Percentiles rank a stretch among this genome's conserved stretches.
These are phyloP conservation scores for Agapornis roseicollis DNA, from an alignment of 2,113 vertebrate genomes.

Conservation along the genomic window DNA sequence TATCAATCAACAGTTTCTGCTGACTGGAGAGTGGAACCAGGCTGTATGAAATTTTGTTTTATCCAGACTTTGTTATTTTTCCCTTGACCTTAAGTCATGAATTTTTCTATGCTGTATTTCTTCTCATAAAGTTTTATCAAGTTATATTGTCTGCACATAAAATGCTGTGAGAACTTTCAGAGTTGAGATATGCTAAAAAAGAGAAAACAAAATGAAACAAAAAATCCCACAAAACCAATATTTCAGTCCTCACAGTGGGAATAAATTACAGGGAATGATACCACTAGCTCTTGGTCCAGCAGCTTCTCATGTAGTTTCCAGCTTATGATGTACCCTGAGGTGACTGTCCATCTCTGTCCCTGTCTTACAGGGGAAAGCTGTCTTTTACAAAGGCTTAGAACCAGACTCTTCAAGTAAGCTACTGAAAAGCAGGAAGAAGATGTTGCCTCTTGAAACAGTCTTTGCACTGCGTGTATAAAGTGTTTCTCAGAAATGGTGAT, in stretches of 20 bases:
- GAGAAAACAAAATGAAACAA: neutral
- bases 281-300: neutral
- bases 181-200: neutral
- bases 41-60: neutral
- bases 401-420: neutral
- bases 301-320: neutral
- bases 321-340: neutral
- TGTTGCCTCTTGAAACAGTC: neutral
- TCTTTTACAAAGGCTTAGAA: neutral
- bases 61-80: neutral
- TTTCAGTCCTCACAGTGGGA: neutral
- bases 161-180: neutral
- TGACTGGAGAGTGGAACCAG: neutral
- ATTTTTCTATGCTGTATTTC: neutral
- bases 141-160: neutral
- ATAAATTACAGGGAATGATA: neutral
- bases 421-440: neutral
- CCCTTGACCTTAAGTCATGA: neutral
- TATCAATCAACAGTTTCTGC: neutral
- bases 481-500: constrained; percentile 6
- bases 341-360: neutral
- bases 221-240: neutral
- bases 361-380: neutral
- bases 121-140: neutral
- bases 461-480: neutral